Percentiles rank a stretch among this genome's conserved stretches.
Conservation (phyloP, 2,113 vertebrate species). For the Malurus melanocephalus region DNA sequence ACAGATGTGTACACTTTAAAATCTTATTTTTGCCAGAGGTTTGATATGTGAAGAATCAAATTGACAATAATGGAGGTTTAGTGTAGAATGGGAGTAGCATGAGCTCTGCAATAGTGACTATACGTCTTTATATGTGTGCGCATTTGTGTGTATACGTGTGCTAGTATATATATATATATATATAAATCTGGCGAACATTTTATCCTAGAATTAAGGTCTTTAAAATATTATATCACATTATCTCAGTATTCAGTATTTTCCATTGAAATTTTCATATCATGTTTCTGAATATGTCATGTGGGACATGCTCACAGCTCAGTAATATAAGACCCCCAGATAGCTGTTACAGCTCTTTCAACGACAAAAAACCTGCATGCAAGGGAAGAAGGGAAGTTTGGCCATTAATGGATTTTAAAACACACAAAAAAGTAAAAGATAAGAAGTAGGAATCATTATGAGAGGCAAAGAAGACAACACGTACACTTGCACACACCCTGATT, state of each 20-base stretch:
- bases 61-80: background rate
- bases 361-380: rapidly evolving
- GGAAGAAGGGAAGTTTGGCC: background rate
- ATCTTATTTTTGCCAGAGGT: background rate
- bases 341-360: background rate
- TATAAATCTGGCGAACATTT: background rate
- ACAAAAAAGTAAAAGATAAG: background rate
- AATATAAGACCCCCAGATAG: background rate
- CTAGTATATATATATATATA: background rate
- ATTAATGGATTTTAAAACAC: background rate
- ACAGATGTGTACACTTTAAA: background rate
- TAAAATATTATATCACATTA: background rate
- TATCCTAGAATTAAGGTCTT: background rate
- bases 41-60: background rate
- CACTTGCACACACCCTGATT: background rate
- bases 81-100: background rate
- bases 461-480: background rate
- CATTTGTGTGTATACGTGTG: rapidly evolving
- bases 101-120: background rate
- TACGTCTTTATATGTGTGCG: background rate
- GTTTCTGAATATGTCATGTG: background rate
- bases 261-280: background rate
- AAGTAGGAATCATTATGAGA: background rate
- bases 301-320: rapidly evolving
- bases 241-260: background rate